Percentiles rank a stretch among this genome's conserved stretches.
These are phyloP conservation scores for Zaprionus taronus DNA, from an alignment of 1,140 invertebrate species.

Conservation along the genomic window DNA sequence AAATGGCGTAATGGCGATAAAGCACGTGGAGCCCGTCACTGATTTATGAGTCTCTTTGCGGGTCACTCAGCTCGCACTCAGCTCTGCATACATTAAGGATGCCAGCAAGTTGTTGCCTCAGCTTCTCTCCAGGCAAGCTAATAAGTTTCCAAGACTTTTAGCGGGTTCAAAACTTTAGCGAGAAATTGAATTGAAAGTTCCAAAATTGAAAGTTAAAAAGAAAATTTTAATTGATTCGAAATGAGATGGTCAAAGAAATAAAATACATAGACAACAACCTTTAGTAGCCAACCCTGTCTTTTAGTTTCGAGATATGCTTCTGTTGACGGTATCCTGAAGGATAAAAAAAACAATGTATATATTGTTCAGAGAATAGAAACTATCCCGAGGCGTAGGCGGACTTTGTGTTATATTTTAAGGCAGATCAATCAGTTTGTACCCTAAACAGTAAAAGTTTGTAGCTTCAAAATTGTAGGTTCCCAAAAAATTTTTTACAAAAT, in stretches of 20 bases:
- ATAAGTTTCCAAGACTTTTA: constrained; percentile 27
- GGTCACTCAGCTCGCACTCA: constrained; percentile 32
- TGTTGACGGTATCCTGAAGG: too few relatives aligned
- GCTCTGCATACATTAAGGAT: constrained; percentile 54
- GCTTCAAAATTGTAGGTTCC: not conserved
- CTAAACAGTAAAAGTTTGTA: not conserved
- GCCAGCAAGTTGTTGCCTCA: not conserved
- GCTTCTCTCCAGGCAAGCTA: constrained; percentile 12
- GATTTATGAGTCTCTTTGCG: constrained; percentile 72
- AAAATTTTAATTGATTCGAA: constrained; percentile 60
- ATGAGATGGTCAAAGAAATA: too few relatives aligned
- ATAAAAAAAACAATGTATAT: too few relatives aligned
- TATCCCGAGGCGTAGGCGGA: not conserved
- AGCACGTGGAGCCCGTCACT: constrained; percentile 65
- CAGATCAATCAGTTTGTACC: not conserved
- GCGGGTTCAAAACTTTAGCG: constrained; percentile 23
- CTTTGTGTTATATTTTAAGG: not conserved
- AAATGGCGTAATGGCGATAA: constrained; percentile 79
- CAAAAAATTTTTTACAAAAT: not conserved
- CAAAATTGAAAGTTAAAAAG: constrained; percentile 21
- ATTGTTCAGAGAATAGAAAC: too few relatives aligned
- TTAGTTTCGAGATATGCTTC: too few relatives aligned
- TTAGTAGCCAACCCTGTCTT: too few relatives aligned
- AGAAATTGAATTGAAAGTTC: constrained; percentile 59
- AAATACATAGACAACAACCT: too few relatives aligned